Conservation (phyloP, 2,797 vertebrate species). For the Micrastur ruficollis region DNA sequence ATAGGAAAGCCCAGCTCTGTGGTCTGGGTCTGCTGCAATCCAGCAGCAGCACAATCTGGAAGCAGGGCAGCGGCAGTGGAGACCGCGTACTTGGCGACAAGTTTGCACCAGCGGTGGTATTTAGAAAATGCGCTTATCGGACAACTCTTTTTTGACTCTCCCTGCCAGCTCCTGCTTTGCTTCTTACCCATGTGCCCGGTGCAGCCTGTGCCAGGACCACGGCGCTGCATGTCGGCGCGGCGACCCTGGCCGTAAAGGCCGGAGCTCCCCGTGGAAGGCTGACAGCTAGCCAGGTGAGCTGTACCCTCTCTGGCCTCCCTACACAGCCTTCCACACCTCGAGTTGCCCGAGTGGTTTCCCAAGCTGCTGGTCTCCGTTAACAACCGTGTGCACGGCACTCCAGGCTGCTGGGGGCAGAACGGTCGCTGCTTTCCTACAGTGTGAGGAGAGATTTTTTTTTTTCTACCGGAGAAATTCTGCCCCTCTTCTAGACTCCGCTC, state of each 20-base stretch:
- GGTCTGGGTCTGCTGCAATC: background rate
- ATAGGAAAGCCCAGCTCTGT: background rate
- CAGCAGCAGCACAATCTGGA: background rate
- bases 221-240: rapidly evolving
- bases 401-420: background rate
- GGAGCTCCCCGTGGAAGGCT: rapidly evolving
- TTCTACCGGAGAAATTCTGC: background rate
- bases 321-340: rapidly evolving
- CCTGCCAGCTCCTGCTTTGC: background rate
- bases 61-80: background rate
- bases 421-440: background rate
- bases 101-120: background rate
- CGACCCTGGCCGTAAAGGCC: background rate
- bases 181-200: background rate
- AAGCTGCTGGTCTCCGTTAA: background rate
- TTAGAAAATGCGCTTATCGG: background rate
- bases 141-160: background rate
- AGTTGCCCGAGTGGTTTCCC: background rate
- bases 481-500: background rate
- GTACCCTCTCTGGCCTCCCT: background rate
- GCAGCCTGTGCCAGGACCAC: background rate
- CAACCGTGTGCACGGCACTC: background rate
- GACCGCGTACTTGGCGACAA: rapidly evolving
- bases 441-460: background rate
- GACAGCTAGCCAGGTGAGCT: background rate